Evolutionary conservation across 2,888 invertebrate genomes (phyloP).

Genomic region (Ormia ochracea): DNA sequence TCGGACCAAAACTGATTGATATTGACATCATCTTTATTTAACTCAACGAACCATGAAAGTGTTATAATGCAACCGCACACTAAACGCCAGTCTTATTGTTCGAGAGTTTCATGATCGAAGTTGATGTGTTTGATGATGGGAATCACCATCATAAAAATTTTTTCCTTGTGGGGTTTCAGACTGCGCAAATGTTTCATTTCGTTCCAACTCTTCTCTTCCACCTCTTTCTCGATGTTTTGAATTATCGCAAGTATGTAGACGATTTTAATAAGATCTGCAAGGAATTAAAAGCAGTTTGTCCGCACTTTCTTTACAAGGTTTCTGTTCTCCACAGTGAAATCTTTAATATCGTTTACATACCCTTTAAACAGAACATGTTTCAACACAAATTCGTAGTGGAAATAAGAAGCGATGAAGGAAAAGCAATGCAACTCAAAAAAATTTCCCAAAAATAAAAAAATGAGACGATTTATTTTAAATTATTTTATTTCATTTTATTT

Average conservation of each 20-base stretch:
- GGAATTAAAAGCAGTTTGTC: too few species aligned
- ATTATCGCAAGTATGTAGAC: neutral
- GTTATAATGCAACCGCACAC: slow-evolving; percentile 73
- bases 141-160: slow-evolving; percentile 14
- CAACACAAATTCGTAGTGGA: too few species aligned
- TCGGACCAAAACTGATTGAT: slow-evolving; percentile 54
- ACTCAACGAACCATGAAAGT: slow-evolving; percentile 77
- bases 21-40: slow-evolving; percentile 60
- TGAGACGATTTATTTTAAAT: too few species aligned
- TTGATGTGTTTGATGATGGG: slow-evolving; percentile 28
- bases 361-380: too few species aligned
- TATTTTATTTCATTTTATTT: too few species aligned
- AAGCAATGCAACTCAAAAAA: too few species aligned
- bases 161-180: slow-evolving; percentile 26
- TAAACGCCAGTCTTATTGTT: slow-evolving; percentile 15
- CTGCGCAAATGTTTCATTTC: slow-evolving; percentile 52
- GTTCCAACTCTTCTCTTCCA: neutral
- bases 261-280: too few species aligned
- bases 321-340: too few species aligned
- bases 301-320: too few species aligned
- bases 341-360: too few species aligned
- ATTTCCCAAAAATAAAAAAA: too few species aligned
- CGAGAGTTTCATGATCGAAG: neutral
- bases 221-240: neutral
- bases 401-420: too few species aligned